Conservation (phyloP, 1,140 invertebrate genomes). For the Drosophila watanabei region DNA sequence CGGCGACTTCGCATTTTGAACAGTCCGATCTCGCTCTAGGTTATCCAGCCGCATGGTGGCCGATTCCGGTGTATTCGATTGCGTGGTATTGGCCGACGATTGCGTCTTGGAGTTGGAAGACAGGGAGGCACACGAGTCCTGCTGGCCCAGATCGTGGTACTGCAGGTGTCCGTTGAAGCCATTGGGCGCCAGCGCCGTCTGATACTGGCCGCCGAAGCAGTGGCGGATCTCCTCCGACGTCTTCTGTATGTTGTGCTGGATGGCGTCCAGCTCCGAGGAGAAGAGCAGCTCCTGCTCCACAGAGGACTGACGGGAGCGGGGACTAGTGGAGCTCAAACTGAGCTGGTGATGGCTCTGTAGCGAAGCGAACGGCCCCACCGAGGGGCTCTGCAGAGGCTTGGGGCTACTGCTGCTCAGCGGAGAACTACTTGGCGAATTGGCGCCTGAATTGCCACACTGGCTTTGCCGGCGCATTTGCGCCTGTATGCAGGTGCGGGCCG, state of each 20-base stretch:
- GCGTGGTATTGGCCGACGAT: constrained; percentile 85
- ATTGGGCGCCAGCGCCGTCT: constrained; percentile 87
- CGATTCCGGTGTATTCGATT: constrained; percentile 85
- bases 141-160: constrained; percentile 69
- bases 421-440: constrained; percentile 81
- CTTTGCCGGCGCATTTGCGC: constrained; percentile 90
- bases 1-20: constrained; percentile 39
- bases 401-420: constrained; percentile 84
- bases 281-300: constrained; percentile 88
- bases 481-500: constrained; percentile 93
- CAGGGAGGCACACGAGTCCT: constrained; percentile 76
- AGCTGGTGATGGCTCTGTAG: constrained; percentile 71
- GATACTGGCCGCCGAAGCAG: constrained; percentile 87
- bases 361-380: constrained; percentile 79
- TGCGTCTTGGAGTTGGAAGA: constrained; percentile 85
- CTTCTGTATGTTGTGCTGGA: constrained; percentile 93
- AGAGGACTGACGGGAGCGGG: constrained; percentile 81
- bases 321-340: constrained; percentile 81
- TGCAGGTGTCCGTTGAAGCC: constrained; percentile 87
- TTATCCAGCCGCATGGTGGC: constrained; percentile 83
- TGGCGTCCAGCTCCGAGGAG: constrained; percentile 92
- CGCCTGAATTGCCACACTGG: constrained; percentile 86
- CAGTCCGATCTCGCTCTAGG: constrained; percentile 27
- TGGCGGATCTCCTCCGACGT: constrained; percentile 98
- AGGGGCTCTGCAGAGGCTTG: constrained; percentile 83